These are phyloP conservation scores for Sternotherus odoratus DNA, from an alignment of 2,797 vertebrate species.

Conservation along the genomic window DNA sequence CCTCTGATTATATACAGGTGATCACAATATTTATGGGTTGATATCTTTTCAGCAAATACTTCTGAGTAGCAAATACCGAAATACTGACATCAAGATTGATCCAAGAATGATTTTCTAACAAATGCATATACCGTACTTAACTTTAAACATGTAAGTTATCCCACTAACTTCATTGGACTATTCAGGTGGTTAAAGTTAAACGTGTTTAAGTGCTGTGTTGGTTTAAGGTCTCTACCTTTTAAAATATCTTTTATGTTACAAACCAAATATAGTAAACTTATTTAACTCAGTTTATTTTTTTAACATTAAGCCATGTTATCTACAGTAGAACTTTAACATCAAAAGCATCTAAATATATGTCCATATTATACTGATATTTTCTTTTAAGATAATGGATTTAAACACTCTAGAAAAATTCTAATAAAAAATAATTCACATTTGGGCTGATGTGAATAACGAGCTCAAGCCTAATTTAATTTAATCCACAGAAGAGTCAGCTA, in stretches of 20 bases:
- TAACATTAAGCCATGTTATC: neutral
- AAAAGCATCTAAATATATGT: constrained; percentile 1
- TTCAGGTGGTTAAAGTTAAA: neutral
- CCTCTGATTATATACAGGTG: neutral
- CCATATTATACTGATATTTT: neutral
- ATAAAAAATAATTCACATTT: neutral
- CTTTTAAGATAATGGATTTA: constrained; percentile 26
- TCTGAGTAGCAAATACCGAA: neutral
- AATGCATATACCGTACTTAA: neutral
- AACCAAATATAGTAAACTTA: neutral
- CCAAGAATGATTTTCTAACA: neutral
- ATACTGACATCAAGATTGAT: neutral
- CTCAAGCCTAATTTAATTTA: neutral
- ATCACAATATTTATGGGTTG: neutral
- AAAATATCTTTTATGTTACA: neutral
- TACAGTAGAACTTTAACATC: neutral
- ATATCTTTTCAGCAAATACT: neutral
- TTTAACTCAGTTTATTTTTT: neutral
- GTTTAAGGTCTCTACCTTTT: neutral
- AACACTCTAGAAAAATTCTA: constrained; percentile 1
- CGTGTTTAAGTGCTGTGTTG: neutral
- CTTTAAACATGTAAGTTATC: neutral
- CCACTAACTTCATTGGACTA: neutral
- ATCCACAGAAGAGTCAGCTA: neutral
- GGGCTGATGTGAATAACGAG: neutral